These are phyloP conservation scores for Phalangium opilio DNA, from an alignment of 2,888 invertebrate genomes.

Conservation along the genomic window DNA sequence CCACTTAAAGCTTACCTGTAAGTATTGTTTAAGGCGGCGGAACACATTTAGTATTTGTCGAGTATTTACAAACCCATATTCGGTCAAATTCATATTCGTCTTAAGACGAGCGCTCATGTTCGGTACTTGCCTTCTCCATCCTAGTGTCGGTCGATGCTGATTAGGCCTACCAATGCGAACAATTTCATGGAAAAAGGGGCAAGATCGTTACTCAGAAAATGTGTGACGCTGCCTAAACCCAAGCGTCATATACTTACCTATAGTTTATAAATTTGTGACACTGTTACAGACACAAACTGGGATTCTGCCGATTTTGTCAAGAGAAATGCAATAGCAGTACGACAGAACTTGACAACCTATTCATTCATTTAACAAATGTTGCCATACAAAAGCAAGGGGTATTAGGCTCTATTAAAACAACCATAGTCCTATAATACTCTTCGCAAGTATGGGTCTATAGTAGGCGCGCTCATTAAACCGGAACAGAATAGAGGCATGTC, in stretches of 20 bases:
- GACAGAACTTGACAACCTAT: slow-evolving; percentile 49
- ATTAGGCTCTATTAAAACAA: slow-evolving; percentile 27
- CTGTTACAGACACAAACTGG: slow-evolving; percentile 36
- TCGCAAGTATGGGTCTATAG: too few relatives aligned
- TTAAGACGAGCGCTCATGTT: too few relatives aligned
- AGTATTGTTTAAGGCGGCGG: slow-evolving; percentile 30
- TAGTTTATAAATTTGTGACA: neutral
- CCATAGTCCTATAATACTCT: too few relatives aligned
- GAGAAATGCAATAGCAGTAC: slow-evolving; percentile 56
- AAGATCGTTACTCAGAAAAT: neutral
- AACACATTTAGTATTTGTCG: neutral
- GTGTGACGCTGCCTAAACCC: neutral
- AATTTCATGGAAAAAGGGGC: neutral
- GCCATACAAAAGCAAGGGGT: slow-evolving; percentile 95
- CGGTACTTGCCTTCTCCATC: too few relatives aligned
- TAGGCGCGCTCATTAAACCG: too few relatives aligned
- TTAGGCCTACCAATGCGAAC: neutral
- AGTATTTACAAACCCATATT: too few relatives aligned
- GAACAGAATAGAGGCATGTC: too few relatives aligned
- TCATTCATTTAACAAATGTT: slow-evolving; percentile 88
- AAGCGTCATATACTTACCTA: too few relatives aligned
- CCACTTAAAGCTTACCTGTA: slow-evolving; percentile 86
- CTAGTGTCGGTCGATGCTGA: too few relatives aligned
- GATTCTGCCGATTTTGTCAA: slow-evolving; percentile 91
- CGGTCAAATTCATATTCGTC: too few relatives aligned